These are phyloP conservation scores for Sarcophaga peregrina DNA, from an alignment of 1,140 invertebrate genomes.

Conservation along the genomic window DNA sequence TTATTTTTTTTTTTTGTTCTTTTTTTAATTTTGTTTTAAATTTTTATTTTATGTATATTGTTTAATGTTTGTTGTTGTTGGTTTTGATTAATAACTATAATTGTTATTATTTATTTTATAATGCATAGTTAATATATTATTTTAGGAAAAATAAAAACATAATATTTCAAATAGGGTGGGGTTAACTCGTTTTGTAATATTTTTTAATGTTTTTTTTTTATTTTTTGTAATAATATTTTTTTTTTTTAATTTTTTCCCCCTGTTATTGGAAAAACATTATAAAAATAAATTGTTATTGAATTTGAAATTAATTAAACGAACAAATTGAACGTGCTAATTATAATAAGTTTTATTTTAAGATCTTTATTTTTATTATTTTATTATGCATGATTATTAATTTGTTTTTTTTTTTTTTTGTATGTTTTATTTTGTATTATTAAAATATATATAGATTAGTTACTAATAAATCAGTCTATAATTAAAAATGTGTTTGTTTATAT, in stretches of 20 bases:
- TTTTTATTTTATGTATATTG: too few relatives aligned
- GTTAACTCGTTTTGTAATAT: too few relatives aligned
- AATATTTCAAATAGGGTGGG: too few relatives aligned
- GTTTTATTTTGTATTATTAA: slow-evolving; percentile 44
- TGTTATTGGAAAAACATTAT: too few relatives aligned
- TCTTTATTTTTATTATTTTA: neutral
- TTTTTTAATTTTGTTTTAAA: neutral
- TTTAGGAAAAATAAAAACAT: neutral
- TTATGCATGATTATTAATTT: slow-evolving; percentile 36
- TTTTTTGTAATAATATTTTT: too few relatives aligned
- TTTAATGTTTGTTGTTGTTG: neutral
- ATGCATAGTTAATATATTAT: slow-evolving; percentile 3
- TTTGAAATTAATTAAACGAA: neutral
- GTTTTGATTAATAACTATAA: neutral
- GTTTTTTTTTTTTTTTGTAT: slow-evolving; percentile 22
- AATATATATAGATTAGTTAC: slow-evolving; percentile 48
- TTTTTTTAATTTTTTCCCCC: too few relatives aligned
- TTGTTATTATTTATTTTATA: neutral
- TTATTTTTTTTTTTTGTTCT: slow-evolving; percentile 2
- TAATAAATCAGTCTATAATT: slow-evolving; percentile 51
- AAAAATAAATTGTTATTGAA: neutral
- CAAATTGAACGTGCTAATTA: neutral
- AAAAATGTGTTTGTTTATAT: slow-evolving; percentile 41
- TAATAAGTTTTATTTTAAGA: neutral
- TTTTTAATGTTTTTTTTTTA: too few relatives aligned